Evolutionary conservation across 2,888 invertebrate genomes (phyloP).

Genomic region (Spialia ferax): DNA sequence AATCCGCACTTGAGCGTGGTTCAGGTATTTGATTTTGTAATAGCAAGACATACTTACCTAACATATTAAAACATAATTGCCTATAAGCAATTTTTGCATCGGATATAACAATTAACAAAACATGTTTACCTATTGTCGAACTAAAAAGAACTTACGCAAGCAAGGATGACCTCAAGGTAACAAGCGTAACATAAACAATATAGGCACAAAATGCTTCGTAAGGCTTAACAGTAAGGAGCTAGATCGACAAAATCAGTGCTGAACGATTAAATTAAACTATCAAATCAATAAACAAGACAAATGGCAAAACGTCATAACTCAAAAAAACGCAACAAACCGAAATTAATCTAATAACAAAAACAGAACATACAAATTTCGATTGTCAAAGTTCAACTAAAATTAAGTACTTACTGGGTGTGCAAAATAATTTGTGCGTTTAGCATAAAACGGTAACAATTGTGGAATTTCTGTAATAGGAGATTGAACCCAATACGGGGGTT

Average conservation of each 20-base stretch:
- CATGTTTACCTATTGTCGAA: constrained; percentile 1
- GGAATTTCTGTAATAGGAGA: constrained; percentile 19
- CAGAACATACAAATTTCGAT: not conserved
- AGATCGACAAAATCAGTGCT: not conserved
- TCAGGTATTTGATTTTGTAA: too few species aligned
- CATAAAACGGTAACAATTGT: constrained; percentile 4
- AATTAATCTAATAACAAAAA: not conserved
- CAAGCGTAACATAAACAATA: not conserved
- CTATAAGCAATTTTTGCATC: not conserved
- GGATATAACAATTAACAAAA: constrained; percentile 3
- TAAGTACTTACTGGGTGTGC: not conserved
- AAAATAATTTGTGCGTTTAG: constrained; percentile 1
- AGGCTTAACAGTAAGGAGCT: not conserved
- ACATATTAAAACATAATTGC: too few species aligned
- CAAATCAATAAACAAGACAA: not conserved
- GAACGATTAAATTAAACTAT: not conserved
- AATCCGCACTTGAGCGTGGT: too few species aligned
- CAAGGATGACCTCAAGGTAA: constrained; percentile 7
- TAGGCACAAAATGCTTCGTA: not conserved
- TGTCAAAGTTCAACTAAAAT: not conserved
- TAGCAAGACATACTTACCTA: too few species aligned
- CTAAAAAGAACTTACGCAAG: constrained; percentile 1
- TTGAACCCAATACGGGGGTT: constrained; percentile 3
- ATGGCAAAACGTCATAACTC: not conserved
- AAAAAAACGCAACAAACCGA: not conserved